These are phyloP conservation scores for Porites rus DNA, from an alignment of 92 coral and sea anemone genomes.

Conservation along the genomic window DNA sequence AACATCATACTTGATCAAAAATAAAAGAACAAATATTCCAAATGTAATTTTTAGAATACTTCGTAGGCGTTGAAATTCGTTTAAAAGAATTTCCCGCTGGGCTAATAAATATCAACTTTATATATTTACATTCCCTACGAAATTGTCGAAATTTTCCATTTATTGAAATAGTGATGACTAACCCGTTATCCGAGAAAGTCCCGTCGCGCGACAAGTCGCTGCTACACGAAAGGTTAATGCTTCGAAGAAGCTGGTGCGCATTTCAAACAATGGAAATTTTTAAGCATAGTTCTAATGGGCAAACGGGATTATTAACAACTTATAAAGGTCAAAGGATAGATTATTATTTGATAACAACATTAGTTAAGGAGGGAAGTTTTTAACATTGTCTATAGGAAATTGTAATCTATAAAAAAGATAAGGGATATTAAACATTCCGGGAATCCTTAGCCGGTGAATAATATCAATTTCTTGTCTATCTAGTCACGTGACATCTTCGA, in stretches of 20 bases:
- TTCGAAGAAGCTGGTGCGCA: too few species aligned
- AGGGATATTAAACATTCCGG: neutral
- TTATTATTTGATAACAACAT: neutral
- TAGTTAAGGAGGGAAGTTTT: neutral
- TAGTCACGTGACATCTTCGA: slow-evolving; percentile 6
- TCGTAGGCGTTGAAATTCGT: neutral
- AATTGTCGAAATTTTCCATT: neutral
- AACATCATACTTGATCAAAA: too few species aligned
- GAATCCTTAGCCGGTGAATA: neutral
- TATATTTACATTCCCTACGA: neutral
- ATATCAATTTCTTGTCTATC: slow-evolving; percentile 5
- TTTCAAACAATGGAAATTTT: too few species aligned
- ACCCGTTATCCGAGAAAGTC: neutral
- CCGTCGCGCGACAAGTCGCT: neutral
- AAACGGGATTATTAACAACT: too few species aligned
- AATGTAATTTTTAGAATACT: neutral
- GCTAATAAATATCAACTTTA: neutral
- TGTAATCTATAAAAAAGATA: neutral
- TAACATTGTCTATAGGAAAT: neutral
- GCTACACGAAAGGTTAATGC: neutral
- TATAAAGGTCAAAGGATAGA: neutral
- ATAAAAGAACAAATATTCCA: neutral
- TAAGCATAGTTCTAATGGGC: too few species aligned
- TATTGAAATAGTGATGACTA: neutral
- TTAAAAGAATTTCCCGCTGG: neutral